Base-by-base conservation (phyloP, 2,113 vertebrate species). In the Indri indri region DNA sequence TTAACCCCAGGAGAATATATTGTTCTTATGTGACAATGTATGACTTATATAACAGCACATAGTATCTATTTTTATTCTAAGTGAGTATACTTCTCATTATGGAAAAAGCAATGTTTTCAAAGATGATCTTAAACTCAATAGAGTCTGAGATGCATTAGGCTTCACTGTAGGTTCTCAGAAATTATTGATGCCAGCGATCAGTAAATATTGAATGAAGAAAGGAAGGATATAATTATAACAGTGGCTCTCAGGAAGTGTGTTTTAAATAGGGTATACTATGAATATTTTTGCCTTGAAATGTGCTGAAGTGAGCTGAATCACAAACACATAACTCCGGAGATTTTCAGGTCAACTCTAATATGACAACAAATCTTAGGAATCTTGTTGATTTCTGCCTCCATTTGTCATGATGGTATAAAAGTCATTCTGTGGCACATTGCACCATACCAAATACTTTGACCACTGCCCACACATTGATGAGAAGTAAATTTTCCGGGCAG, bases 51-150 rank as follows among this genome's bases (percentile, higher is more conserved):
- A 54, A 54, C 50, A 77, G 65, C 50, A 65, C 76, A 52, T 22
- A 93, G 50, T 54, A 45, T 93, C 83, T 96, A 52, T 10, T 42
- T 96, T 79, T 88, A 77, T 88, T 96, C 30, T 86, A 76, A 91
- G n/a, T 73, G 71, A 95, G 37, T n/a, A 4, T 1, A 70, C 57
- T 73, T 81, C 47, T 82, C 87, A n/a, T 95, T 90, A 59, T 13
- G 47, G 40, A 50, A 93, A 95, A 94, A 81, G 34, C 74, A 82
- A 12, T 18, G 30, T 97, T 95, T 95, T 74, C 37, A 83, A 66
- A 91, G 37, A 32, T 87, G 27, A 92, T 71, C 20, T 87, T 95
- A 87, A 88, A 81, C 34, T 47, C 40, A 45, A 0, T 42, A 65
- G 47, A 70, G n/a, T 70, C 27, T 94, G 16, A 47, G n/a, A 74